Percentiles rank a stretch among this genome's conserved stretches.
These are phyloP conservation scores for Zoanthus sociatus DNA, from an alignment of 92 coral and sea anemone species.

Conservation along the genomic window DNA sequence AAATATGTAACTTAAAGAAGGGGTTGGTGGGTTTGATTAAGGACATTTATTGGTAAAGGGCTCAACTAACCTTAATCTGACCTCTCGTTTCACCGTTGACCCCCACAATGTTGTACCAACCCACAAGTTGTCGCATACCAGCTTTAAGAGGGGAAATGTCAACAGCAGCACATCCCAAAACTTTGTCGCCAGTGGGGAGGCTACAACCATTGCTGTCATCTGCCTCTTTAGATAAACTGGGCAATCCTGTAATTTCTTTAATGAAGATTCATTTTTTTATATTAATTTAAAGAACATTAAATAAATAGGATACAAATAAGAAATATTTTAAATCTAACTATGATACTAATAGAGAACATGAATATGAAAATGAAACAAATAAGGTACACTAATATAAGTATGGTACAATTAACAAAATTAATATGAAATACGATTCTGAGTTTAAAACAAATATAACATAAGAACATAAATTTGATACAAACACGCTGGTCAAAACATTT, in stretches of 20 bases:
- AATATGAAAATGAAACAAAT: background rate
- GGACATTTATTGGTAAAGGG: background rate
- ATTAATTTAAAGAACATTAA: background rate
- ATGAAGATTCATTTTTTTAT: background rate
- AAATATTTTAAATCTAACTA: background rate
- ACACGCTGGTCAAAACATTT: no score
- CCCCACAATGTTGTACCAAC: constrained; percentile 94
- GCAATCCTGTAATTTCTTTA: background rate
- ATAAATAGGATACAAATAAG: background rate
- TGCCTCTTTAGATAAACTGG: constrained; percentile 35
- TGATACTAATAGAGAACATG: background rate
- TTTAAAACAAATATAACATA: no score
- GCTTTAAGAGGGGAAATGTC: constrained; percentile 91
- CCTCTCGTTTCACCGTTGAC: constrained; percentile 94
- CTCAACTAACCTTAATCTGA: constrained; percentile 80
- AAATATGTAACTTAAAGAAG: background rate
- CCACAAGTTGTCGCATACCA: constrained; percentile 89
- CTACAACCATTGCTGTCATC: constrained; percentile 26
- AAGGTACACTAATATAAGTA: background rate
- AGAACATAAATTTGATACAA: no score
- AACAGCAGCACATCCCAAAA: constrained; percentile 83
- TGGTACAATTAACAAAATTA: no score
- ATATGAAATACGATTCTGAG: no score
- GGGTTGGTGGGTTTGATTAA: background rate
- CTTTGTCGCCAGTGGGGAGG: constrained; percentile 62